Evolutionary conservation across 92 coral and sea anemone species (phyloP).

Genomic region (Meandrina meandrites): DNA sequence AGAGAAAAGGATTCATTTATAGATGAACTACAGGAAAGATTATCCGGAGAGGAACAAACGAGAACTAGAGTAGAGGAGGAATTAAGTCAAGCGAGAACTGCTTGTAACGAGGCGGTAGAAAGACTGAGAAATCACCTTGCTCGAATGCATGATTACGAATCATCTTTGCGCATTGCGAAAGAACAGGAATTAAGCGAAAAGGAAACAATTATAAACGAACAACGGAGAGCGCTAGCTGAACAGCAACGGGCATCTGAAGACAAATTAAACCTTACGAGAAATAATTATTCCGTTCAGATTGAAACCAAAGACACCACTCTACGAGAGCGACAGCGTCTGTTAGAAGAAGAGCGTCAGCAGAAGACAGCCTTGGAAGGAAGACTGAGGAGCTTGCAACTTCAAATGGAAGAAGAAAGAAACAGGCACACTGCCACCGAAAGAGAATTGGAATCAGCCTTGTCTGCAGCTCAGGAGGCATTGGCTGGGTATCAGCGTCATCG

Average conservation of each 20-base stretch:
- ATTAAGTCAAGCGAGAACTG: background rate
- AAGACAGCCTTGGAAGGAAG: constrained; percentile 61
- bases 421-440: constrained; percentile 43
- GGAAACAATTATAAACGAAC: background rate
- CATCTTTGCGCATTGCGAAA: background rate
- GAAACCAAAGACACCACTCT: constrained; percentile 50
- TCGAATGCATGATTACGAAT: too few relatives aligned
- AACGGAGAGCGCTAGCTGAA: background rate
- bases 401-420: constrained; percentile 55
- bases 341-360: constrained; percentile 61
- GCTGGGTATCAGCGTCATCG: constrained; percentile 37
- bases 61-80: background rate
- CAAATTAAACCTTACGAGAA: background rate
- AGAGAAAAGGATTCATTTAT: background rate
- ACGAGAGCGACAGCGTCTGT: constrained; percentile 49
- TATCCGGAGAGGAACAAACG: background rate
- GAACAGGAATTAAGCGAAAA: background rate
- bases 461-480: constrained; percentile 57
- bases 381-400: constrained; percentile 47
- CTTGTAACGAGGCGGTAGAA: background rate
- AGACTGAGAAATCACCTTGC: too few relatives aligned
- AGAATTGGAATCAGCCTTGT: constrained; percentile 55
- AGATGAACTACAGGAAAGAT: background rate
- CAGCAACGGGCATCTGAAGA: background rate
- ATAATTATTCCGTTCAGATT: background rate